A percentile compares a stretch with the other conserved stretches of the same genome.
These are phyloP conservation scores for Speoplatyrhinus poulsoni DNA, from an alignment of 2,113 vertebrate species.

Conservation along the genomic window DNA sequence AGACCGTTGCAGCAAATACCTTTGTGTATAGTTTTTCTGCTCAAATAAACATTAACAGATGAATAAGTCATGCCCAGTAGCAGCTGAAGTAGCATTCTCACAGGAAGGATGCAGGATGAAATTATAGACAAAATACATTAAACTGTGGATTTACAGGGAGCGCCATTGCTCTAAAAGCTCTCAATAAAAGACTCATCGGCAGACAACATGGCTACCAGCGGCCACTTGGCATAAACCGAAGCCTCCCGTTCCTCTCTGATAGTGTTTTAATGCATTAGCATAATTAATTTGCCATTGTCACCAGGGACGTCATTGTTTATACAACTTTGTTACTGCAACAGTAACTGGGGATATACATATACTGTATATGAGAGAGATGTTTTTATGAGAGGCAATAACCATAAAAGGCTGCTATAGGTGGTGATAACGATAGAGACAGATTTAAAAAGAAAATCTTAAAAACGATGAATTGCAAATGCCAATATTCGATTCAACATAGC, in stretches of 20 bases:
- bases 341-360: too few species aligned
- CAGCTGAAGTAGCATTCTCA: too few species aligned
- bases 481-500: not conserved
- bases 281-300: not conserved
- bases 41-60: too few species aligned
- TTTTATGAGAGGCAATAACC: not conserved
- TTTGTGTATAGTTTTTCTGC: too few species aligned
- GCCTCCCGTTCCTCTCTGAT: not conserved
- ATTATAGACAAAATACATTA: not conserved
- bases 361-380: too few species aligned
- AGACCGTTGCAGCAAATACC: too few species aligned
- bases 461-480: not conserved
- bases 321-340: too few species aligned
- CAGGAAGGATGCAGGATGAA: too few species aligned
- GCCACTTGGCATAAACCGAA: not conserved
- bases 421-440: not conserved
- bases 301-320: too few species aligned
- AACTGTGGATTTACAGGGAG: not conserved
- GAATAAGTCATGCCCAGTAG: too few species aligned
- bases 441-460: not conserved
- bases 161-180: not conserved
- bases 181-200: not conserved
- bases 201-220: not conserved
- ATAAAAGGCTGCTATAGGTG: not conserved
- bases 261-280: too few species aligned